These are phyloP conservation scores for Perdita meconis DNA, from an alignment of 2,888 invertebrate species.

Conservation along the genomic window DNA sequence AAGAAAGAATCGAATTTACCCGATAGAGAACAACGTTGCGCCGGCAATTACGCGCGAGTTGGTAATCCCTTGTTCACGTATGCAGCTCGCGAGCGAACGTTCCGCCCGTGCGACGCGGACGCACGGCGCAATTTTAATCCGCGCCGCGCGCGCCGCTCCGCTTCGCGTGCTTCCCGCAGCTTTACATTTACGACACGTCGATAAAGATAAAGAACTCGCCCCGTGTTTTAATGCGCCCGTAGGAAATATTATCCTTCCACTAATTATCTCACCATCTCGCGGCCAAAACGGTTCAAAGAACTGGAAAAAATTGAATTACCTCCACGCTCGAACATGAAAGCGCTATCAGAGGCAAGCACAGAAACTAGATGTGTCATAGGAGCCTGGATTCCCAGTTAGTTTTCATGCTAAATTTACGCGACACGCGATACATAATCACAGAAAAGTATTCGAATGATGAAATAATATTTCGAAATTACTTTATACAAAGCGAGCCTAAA, in stretches of 20 bases:
- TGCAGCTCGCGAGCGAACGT: conserved; percentile 7
- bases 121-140: conserved; percentile 42
- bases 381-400: neutral
- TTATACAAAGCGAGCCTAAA: no score
- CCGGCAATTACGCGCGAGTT: conserved; percentile 45
- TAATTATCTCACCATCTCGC: neutral
- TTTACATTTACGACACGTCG: conserved; percentile 28
- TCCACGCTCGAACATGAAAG: neutral
- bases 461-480: no score
- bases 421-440: no score
- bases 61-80: conserved; percentile 18
- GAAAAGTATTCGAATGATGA: no score
- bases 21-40: conserved; percentile 38
- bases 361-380: neutral
- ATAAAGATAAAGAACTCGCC: conserved; percentile 24
- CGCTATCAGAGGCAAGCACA: neutral
- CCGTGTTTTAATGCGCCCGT: conserved; percentile 10
- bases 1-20: conserved; percentile 56
- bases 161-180: neutral
- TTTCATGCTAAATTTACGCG: no score
- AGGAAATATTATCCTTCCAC: conserved; percentile 2
- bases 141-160: conserved; percentile 6
- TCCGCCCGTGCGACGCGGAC: conserved; percentile 17
- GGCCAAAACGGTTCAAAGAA: neutral
- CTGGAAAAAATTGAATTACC: neutral